Evolutionary conservation across 2,797 vertebrate genomes (phyloP).

Genomic region (Echeneis naucrates): DNA sequence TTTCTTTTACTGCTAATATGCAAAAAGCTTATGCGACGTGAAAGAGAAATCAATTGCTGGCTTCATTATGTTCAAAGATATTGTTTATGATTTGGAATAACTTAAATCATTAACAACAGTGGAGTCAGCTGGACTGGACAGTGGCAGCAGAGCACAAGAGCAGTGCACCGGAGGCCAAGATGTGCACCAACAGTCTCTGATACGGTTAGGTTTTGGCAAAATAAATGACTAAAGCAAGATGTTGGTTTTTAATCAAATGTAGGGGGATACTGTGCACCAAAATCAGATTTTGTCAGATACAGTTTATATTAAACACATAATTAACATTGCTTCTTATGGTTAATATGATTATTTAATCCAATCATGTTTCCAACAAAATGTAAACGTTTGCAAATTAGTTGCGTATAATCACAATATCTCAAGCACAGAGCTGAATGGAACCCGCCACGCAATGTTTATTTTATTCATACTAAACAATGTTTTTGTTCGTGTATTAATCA

Average conservation of each 20-base stretch:
- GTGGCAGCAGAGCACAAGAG: not conserved
- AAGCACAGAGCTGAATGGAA: not conserved
- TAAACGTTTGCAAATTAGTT: not conserved
- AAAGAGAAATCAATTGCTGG: not conserved
- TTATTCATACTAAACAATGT: not conserved
- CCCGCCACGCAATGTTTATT: not conserved
- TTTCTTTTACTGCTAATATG: not conserved
- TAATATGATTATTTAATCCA: no score
- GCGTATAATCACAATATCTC: not conserved
- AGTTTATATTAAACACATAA: no score
- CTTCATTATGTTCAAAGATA: not conserved
- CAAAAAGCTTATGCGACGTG: not conserved
- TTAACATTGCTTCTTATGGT: no score
- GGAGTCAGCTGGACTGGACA: not conserved
- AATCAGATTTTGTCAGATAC: no score
- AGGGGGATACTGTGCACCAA: not conserved
- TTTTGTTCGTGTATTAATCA: not conserved
- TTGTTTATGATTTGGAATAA: not conserved
- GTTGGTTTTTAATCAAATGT: not conserved
- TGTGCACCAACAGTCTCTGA: not conserved
- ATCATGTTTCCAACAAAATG: not conserved
- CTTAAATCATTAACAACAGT: not conserved
- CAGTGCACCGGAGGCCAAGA: not conserved
- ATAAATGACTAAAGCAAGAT: not conserved
- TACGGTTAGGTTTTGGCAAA: not conserved